phyloP scores from a whole-genome alignment of 2,113 vertebrate species.

The Marcusenius ussheri region DNA sequence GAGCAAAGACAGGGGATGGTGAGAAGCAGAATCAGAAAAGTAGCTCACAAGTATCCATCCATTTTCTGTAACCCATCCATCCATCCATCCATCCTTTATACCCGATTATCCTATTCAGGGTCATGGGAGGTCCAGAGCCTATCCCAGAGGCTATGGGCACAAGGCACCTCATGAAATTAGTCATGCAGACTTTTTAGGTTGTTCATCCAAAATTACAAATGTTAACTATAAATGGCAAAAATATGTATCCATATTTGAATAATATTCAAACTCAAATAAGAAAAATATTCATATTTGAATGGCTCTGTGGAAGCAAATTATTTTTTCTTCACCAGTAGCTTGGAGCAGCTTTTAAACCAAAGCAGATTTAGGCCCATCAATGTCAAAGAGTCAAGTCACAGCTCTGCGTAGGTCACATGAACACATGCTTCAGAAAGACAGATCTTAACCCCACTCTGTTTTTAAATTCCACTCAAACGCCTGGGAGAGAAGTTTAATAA shows the following conservation, averaged over 20 bases:
- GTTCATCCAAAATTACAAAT: not conserved
- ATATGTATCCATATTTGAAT: not conserved
- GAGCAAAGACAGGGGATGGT: not conserved
- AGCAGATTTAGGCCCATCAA: not conserved
- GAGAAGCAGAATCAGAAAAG: not conserved
- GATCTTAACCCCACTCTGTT: not conserved
- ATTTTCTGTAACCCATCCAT: not conserved
- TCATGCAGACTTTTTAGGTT: not conserved
- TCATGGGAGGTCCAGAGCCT: not conserved
- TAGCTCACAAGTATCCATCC: not conserved
- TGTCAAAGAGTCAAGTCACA: not conserved
- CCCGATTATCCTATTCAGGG: not conserved
- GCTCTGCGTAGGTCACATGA: not conserved
- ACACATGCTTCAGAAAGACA: not conserved
- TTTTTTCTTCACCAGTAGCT: not conserved
- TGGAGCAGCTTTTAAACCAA: not conserved
- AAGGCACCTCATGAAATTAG: not conserved
- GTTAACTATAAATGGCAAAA: not conserved
- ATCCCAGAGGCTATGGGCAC: not conserved
- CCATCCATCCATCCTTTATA: not conserved
- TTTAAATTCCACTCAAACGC: not conserved
- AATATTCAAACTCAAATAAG: not conserved
- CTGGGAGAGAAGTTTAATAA: not conserved
- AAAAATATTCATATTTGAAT: not conserved
- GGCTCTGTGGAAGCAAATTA: not conserved